Evolutionary conservation across 2,888 invertebrate genomes (phyloP).

Genomic region (Yponomeuta cagnagella): DNA sequence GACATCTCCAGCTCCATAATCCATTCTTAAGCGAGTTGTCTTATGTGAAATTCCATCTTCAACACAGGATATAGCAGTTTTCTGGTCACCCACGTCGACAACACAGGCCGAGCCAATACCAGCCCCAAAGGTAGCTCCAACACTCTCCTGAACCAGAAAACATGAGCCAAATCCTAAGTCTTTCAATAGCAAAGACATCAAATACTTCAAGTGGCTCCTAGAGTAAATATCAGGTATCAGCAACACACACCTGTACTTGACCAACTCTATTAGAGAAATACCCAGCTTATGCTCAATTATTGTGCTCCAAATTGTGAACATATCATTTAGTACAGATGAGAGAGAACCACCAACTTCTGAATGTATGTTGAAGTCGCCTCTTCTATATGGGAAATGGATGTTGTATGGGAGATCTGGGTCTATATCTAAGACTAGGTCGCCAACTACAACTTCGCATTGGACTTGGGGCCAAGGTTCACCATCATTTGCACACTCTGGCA

Average conservation of each 20-base stretch:
- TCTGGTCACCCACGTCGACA: slow-evolving; percentile 96
- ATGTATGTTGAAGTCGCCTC: slow-evolving; percentile 93
- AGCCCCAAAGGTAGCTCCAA: slow-evolving; percentile 70
- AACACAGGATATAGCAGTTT: slow-evolving; percentile 96
- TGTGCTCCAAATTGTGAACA: slow-evolving; percentile 92
- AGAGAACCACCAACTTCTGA: slow-evolving; percentile 89
- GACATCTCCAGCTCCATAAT: slow-evolving; percentile 94
- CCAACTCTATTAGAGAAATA: slow-evolving; percentile 81
- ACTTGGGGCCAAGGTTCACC: slow-evolving; percentile 79
- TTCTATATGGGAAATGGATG: slow-evolving; percentile 91
- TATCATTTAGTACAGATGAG: slow-evolving; percentile 86
- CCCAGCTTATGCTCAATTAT: slow-evolving; percentile 85
- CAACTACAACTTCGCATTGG: slow-evolving; percentile 80
- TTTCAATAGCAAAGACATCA: slow-evolving; percentile 85
- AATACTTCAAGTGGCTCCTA: slow-evolving; percentile 87
- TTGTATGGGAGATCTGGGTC: slow-evolving; percentile 84
- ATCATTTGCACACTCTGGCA: slow-evolving; percentile 79
- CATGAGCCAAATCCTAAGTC: slow-evolving; percentile 91
- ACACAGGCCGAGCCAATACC: slow-evolving; percentile 88
- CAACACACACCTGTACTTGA: slow-evolving; percentile 89
- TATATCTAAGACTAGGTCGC: slow-evolving; percentile 84
- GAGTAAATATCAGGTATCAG: slow-evolving; percentile 94
- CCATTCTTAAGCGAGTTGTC: slow-evolving; percentile 87
- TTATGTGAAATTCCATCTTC: slow-evolving; percentile 97
- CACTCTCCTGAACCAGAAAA: slow-evolving; percentile 85